phyloP scores from a whole-genome alignment of 2,113 vertebrate species.

The Caranx melampygus region DNA sequence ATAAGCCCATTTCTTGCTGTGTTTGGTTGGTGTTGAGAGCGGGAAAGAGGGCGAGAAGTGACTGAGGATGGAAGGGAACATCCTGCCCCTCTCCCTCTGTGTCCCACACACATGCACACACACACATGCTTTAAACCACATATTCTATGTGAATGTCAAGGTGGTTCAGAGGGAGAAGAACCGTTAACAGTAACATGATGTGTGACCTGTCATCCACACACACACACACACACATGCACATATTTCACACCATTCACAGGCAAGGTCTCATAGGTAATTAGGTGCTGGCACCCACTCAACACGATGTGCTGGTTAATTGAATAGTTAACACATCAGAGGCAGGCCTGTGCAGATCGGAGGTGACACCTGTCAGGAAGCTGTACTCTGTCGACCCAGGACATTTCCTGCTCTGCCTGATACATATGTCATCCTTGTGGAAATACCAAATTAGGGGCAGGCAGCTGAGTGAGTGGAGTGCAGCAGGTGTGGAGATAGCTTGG shows the following conservation, averaged over 20 bases:
- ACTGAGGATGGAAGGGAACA: constrained; percentile 35
- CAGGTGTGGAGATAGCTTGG: constrained; percentile 74
- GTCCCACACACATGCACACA: neutral
- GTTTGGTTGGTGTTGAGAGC: constrained; percentile 38
- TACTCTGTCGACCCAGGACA: constrained; percentile 67
- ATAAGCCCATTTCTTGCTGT: constrained; percentile 24
- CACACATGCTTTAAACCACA: constrained; percentile 28
- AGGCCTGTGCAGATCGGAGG: constrained; percentile 73
- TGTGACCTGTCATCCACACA: constrained; percentile 76
- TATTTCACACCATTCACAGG: constrained; percentile 68
- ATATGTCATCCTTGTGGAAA: constrained; percentile 75
- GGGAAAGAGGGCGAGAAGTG: neutral
- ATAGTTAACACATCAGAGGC: constrained; percentile 81
- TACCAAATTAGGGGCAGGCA: constrained; percentile 78
- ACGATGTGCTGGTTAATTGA: constrained; percentile 76
- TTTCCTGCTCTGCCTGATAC: constrained; percentile 72
- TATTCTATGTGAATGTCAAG: constrained; percentile 59
- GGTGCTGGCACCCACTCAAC: constrained; percentile 70
- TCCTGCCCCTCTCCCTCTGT: constrained; percentile 1
- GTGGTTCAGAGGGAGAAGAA: constrained; percentile 62
- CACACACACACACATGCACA: constrained; percentile 48
- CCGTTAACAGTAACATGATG: constrained; percentile 67
- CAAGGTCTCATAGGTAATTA: constrained; percentile 79
- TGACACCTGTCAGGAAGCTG: constrained; percentile 81
- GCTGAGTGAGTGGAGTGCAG: constrained; percentile 64